A percentile compares a stretch with the other conserved stretches of the same genome.
phyloP scores from a whole-genome alignment of 2,113 vertebrate species.

The Poecilia latipinna region DNA sequence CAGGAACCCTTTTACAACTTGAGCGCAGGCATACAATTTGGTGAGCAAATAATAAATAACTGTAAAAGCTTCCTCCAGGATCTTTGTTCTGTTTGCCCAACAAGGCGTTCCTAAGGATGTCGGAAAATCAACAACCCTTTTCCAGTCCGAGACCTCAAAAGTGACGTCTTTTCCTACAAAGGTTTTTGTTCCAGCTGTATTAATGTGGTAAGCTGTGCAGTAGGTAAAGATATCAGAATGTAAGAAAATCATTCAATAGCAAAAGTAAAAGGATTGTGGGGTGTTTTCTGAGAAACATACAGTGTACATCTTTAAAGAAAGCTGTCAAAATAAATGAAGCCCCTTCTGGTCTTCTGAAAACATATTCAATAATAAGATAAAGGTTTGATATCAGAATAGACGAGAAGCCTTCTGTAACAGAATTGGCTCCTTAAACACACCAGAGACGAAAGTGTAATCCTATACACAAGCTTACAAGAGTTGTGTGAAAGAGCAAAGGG shows the following conservation, averaged over 20 bases:
- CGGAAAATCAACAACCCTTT: slow-evolving; percentile 18
- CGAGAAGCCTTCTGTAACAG: background rate
- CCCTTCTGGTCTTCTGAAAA: background rate
- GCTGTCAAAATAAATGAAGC: background rate
- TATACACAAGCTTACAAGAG: slow-evolving; percentile 9
- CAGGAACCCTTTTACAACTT: background rate
- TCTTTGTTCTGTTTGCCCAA: slow-evolving; percentile 68
- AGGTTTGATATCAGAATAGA: background rate
- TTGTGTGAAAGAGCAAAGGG: slow-evolving; percentile 19
- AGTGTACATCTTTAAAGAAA: background rate
- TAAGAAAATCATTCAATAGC: too few species aligned
- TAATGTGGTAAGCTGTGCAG: background rate
- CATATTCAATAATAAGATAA: background rate
- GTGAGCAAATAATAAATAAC: slow-evolving; percentile 59
- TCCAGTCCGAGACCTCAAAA: background rate
- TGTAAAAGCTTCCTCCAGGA: slow-evolving; percentile 56
- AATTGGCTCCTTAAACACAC: slow-evolving; percentile 5
- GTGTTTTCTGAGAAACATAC: background rate
- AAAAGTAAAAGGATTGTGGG: background rate
- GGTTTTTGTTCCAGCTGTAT: background rate
- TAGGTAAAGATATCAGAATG: too few species aligned
- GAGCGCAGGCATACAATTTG: slow-evolving; percentile 15
- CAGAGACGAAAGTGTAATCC: background rate
- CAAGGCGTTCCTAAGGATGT: slow-evolving; percentile 60
- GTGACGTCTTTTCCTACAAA: background rate